phyloP scores from a whole-genome alignment of 2,113 vertebrate species.

The Larimichthys polyactis region DNA sequence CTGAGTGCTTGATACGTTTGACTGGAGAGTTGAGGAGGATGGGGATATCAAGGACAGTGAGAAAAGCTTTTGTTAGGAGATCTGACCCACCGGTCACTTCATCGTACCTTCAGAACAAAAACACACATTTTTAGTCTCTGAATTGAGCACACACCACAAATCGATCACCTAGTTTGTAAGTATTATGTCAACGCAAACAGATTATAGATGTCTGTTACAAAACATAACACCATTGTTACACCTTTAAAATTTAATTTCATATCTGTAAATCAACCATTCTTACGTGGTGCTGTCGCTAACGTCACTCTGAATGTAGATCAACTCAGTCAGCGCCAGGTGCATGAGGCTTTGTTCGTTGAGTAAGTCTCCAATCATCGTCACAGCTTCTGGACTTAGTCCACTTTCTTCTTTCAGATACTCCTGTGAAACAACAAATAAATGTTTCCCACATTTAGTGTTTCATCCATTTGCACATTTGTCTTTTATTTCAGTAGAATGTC shows the following conservation, averaged over 20 bases:
- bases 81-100: conserved; percentile 78
- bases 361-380: conserved; percentile 81
- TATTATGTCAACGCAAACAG: no score
- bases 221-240: no score
- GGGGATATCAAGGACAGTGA: conserved; percentile 45
- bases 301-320: conserved; percentile 73
- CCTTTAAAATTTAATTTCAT: neutral
- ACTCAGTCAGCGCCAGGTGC: conserved; percentile 72
- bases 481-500: no score
- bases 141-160: neutral
- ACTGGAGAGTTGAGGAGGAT: conserved; percentile 66
- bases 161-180: neutral
- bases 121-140: accelerated
- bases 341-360: conserved; percentile 45
- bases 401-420: conserved; percentile 18
- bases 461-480: neutral
- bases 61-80: conserved; percentile 62
- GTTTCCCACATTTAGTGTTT: neutral
- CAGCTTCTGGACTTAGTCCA: conserved; percentile 44
- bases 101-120: conserved; percentile 68
- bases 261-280: neutral
- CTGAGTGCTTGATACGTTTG: conserved; percentile 36
- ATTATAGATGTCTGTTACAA: no score
- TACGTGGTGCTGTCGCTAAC: conserved; percentile 60
- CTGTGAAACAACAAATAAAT: neutral